Evolutionary conservation across 1,140 invertebrate genomes (phyloP).

Genomic region (Amyelois transitella): DNA sequence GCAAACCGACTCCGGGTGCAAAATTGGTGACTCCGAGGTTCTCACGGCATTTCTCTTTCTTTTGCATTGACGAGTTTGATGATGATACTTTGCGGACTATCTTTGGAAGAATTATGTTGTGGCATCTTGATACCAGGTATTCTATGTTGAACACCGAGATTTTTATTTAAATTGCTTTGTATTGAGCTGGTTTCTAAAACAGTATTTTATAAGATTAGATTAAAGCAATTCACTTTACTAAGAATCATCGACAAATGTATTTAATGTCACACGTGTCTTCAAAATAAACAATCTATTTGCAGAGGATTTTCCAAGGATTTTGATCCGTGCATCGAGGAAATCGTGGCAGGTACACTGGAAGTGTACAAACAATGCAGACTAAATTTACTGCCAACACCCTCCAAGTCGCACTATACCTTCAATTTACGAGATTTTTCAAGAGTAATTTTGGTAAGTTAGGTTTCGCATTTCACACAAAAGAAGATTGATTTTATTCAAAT

Average conservation of each 20-base stretch:
- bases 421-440: slow-evolving; percentile 96
- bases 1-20: slow-evolving; percentile 86
- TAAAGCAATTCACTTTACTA: no score
- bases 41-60: slow-evolving; percentile 90
- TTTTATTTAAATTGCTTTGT: no score
- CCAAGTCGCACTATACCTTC: slow-evolving; percentile 96
- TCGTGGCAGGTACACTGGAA: slow-evolving; percentile 89
- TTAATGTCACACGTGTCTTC: no score
- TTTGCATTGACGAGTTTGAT: slow-evolving; percentile 93
- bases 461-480: not conserved
- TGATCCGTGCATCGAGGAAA: slow-evolving; percentile 92
- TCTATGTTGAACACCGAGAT: not conserved
- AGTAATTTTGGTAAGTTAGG: slow-evolving; percentile 84
- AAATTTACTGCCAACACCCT: slow-evolving; percentile 90
- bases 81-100: slow-evolving; percentile 90
- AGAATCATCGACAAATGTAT: no score
- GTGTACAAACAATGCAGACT: slow-evolving; percentile 90
- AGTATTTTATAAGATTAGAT: no score
- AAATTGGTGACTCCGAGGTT: slow-evolving; percentile 91
- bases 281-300: slow-evolving; percentile 17
- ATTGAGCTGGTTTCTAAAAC: no score
- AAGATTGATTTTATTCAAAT: no score
- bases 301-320: slow-evolving; percentile 97
- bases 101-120: slow-evolving; percentile 93
- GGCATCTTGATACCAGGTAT: slow-evolving; percentile 93